phyloP scores from a whole-genome alignment of 2,797 vertebrate species.

The Coreius guichenoti region DNA sequence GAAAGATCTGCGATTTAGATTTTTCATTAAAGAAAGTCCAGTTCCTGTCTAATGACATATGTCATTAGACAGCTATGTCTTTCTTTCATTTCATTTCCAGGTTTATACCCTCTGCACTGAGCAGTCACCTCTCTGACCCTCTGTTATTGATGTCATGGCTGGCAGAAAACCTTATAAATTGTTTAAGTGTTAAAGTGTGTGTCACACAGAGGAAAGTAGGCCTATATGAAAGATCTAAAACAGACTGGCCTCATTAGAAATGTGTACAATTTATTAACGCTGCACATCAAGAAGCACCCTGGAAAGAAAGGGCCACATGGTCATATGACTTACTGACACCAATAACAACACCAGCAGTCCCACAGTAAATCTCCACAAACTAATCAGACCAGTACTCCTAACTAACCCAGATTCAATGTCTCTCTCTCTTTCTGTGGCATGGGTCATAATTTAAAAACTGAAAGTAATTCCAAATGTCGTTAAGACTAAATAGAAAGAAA shows the following conservation, averaged over 20 bases:
- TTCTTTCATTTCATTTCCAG: conserved; percentile 39
- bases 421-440: conserved; percentile 23
- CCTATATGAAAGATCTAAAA: conserved; percentile 26
- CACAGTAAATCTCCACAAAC: conserved; percentile 61
- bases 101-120: conserved; percentile 16
- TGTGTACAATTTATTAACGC: conserved; percentile 22
- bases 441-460: conserved; percentile 59
- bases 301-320: conserved; percentile 48
- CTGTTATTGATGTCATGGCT: conserved; percentile 43
- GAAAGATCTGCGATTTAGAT: background rate
- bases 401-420: conserved; percentile 63
- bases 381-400: conserved; percentile 61
- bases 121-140: conserved; percentile 37
- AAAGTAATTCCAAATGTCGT: conserved; percentile 75
- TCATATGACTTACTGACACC: conserved; percentile 66
- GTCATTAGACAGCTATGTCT: no score
- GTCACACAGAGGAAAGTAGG: conserved; percentile 6
- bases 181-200: background rate
- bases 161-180: conserved; percentile 27
- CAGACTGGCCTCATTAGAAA: conserved; percentile 38
- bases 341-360: conserved; percentile 59
- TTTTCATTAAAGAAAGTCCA: background rate
- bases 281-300: conserved; percentile 26
- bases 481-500: background rate
- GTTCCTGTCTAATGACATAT: background rate